A percentile compares a stretch with the other conserved stretches of the same genome.
These are phyloP conservation scores for Brachyrhaphis roseni DNA, from an alignment of 2,797 vertebrate genomes.

Conservation along the genomic window DNA sequence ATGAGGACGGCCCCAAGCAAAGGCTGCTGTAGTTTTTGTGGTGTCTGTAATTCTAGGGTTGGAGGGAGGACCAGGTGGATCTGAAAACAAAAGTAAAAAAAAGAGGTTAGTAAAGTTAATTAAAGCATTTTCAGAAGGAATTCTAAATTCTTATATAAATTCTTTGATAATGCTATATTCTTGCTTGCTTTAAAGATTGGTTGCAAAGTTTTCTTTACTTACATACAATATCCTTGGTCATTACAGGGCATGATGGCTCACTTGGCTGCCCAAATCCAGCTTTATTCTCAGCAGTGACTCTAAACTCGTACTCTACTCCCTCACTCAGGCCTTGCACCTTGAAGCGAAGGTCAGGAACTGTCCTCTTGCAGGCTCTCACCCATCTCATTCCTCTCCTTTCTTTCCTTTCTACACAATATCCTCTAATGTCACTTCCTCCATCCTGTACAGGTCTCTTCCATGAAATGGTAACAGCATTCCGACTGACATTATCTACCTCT, in stretches of 20 bases:
- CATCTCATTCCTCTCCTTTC: constrained; percentile 96
- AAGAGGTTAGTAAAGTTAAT: constrained; percentile 1
- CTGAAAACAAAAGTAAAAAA: constrained; percentile 68
- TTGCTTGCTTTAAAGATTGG: constrained; percentile 6
- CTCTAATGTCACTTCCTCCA: constrained; percentile 97
- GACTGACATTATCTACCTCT: constrained; percentile 92
- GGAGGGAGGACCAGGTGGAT: constrained; percentile 96
- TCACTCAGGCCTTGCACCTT: constrained; percentile 95
- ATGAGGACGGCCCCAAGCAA: constrained; percentile 93
- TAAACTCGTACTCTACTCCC: constrained; percentile 97
- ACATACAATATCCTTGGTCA: constrained; percentile 96
- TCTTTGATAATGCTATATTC: neutral
- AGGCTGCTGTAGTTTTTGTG: constrained; percentile 93
- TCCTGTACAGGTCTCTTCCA: constrained; percentile 95
- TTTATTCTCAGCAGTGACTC: constrained; percentile 97
- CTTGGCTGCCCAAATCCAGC: constrained; percentile 96
- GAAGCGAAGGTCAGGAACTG: constrained; percentile 92
- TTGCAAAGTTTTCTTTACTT: constrained; percentile 74
- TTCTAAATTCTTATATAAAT: neutral
- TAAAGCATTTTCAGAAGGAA: neutral
- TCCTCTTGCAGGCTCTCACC: constrained; percentile 95
- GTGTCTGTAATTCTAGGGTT: constrained; percentile 94
- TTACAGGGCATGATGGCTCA: constrained; percentile 86
- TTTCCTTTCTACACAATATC: constrained; percentile 93
- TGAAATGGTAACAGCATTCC: constrained; percentile 90